Conservation (phyloP, 2,888 invertebrate genomes). For the Caenorhabditis virilis region DNA sequence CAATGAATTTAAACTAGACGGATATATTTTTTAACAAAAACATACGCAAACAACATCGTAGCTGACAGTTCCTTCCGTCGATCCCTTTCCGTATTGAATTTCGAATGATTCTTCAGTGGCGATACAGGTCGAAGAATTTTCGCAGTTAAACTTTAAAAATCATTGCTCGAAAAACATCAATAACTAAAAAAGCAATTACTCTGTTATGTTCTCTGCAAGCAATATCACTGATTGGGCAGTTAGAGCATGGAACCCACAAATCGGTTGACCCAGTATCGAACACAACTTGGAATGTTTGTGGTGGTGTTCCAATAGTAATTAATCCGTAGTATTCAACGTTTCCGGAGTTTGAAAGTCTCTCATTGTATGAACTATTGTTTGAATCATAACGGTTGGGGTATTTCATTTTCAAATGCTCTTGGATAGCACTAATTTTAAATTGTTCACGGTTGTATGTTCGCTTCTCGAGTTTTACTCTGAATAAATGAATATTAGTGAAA, state of each 20-base stretch:
- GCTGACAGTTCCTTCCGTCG: constrained; percentile 71
- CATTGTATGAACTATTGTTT: constrained; percentile 46
- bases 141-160: constrained; percentile 79
- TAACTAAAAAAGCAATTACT: constrained; percentile 14
- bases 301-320: constrained; percentile 72
- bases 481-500: too few species aligned
- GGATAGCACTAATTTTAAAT: constrained; percentile 41
- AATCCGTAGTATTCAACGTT: constrained; percentile 72
- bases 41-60: constrained; percentile 70
- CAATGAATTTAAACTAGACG: not conserved
- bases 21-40: too few species aligned
- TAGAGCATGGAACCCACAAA: constrained; percentile 89
- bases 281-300: constrained; percentile 73
- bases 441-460: constrained; percentile 33
- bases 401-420: constrained; percentile 44
- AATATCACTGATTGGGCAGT: constrained; percentile 88
- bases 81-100: constrained; percentile 72
- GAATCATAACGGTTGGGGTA: constrained; percentile 41
- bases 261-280: constrained; percentile 99
- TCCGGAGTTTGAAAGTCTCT: constrained; percentile 53
- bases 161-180: not conserved
- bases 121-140: constrained; percentile 81
- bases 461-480: constrained; percentile 48
- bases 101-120: constrained; percentile 81
- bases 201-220: constrained; percentile 77